Base-by-base conservation (phyloP, 1,140 invertebrate genomes). In the Mycetomoellerius zeteki region DNA sequence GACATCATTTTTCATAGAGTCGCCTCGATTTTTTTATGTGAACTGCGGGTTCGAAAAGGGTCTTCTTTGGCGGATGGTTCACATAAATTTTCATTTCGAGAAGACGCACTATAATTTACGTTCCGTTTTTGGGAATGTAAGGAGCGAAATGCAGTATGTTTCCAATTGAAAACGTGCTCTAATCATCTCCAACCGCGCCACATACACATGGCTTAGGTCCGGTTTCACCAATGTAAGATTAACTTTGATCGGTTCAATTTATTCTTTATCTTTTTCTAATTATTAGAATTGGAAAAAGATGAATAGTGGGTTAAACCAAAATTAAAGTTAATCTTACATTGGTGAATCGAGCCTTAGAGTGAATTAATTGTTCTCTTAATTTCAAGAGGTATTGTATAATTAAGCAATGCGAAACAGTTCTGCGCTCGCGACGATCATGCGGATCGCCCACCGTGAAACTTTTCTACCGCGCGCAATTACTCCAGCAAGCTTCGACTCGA, bases 51-150 rank as follows among this genome's bases (percentile, higher is more conserved):
- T 52, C 76, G 33, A 50, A 33, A 14, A 67, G 12, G 24, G 58
- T 47, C 14, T 27, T 43, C 33, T 64, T 10, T 47, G 21, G 27
- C 52, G 73, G 54, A 56, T 21, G 65, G 24, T 43, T 27, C 73
- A 65, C 86, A 73, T 90, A 89, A 90, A 89, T 90, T 90, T 84
- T 88, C 80, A 90, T 90, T 84, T 87, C 54, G 24, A 27, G 24
- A 60, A 69, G 65, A 75, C 54, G 50, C 77, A 43, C 21, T 24
- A 12, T 81, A 81, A 81, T 71, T 7, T 56, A 80, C 43, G 21
- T 37, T 71, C 16, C 77, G 16, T 21, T 65, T 27, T 47, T 27
- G 27, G 14, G 4, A 54, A 24, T 24, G 37, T 12, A 33, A 54
- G 4, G 6, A 43, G 6, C 47, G 14, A 50, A 19, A 50, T n/a